Base-by-base conservation (phyloP, 2,888 invertebrate species). In the Cecidostiba fungosa region DNA sequence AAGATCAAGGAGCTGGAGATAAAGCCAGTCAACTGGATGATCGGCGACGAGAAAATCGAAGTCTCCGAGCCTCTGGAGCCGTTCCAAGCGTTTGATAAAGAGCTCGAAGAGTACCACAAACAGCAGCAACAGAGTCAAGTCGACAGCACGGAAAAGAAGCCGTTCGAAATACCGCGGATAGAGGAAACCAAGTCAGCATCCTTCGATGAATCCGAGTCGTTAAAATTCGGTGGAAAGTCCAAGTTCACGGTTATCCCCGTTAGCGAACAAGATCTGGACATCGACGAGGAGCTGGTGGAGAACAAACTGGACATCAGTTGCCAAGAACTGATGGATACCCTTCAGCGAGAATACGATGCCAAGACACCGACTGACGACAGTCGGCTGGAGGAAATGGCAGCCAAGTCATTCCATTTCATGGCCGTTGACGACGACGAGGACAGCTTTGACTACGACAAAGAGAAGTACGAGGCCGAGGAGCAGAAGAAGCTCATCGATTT, bases 21-120 rank as follows among this genome's bases (percentile, higher is more conserved):
- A 54, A 91, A 92, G 36, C 92, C 92, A 0, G 91, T 91, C 1
- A 89, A 92, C 29, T 93, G 93, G 93, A 92, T 92, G 92, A 93
- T 93, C 36, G 93, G 93, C 0, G 93, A 93, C 50, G 92, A 93
- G 79, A 93, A 93, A 86, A 93, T 93, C 43, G 93, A 92, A 77
- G 92, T 93, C 81, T 89, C 91, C 0, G 93, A 93, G 77, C 89
- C 89, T 0, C 36, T 93, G 1, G 90, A 93, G 26, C 93, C 93
- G 1, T 93, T 90, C 0, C 91, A 93, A 82, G 92, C 89, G 0
- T 93, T 93, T 59, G 90, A 92, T 82, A 92, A 91, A 77, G 93
- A 93, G 84, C 89, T 93, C 16, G 93, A 93, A 2, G 93, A 91
- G 78, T 93, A 92, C 59, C 91, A 92, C 59, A 88, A 82, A 19